Evolutionary conservation across 1,140 invertebrate genomes (phyloP).

Genomic region (Campodea augens): DNA sequence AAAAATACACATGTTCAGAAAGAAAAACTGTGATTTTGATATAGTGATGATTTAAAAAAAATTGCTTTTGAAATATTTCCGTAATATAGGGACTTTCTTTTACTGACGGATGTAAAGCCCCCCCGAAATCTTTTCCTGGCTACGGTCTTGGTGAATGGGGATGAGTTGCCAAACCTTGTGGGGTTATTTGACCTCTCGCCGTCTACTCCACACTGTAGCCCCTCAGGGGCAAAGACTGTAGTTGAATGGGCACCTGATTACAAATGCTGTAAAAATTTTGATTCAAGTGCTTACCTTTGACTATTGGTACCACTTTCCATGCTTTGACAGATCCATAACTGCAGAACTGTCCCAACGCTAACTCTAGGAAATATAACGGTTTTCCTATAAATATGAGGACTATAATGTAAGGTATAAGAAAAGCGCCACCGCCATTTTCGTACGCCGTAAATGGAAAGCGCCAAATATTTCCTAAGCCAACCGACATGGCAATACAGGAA

Average conservation of each 20-base stretch:
- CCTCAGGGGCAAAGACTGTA: background rate
- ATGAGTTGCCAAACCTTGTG: too few species aligned
- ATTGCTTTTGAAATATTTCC: too few species aligned
- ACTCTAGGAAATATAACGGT: constrained; percentile 30
- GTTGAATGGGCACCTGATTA: background rate
- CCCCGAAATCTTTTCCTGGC: too few species aligned
- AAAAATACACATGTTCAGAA: too few species aligned
- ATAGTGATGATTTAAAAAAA: too few species aligned
- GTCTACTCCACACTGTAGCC: background rate
- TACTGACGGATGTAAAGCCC: too few species aligned
- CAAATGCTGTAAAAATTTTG: background rate
- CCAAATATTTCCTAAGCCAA: constrained; percentile 32
- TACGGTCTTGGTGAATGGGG: too few species aligned
- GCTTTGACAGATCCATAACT: constrained; percentile 23
- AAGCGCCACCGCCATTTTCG: constrained; percentile 29
- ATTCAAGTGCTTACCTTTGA: constrained; percentile 20
- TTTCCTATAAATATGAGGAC: constrained; percentile 34
- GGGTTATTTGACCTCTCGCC: background rate
- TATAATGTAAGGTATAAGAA: constrained; percentile 33
- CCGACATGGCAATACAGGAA: constrained; percentile 29
- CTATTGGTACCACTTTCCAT: constrained; percentile 22
- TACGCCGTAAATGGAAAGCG: constrained; percentile 29
- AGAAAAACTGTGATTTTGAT: too few species aligned
- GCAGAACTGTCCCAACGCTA: constrained; percentile 28
- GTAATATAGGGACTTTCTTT: too few species aligned